Evolutionary conservation across 2,797 vertebrate species (phyloP).

Genomic region (Poeciliopsis gracilis): DNA sequence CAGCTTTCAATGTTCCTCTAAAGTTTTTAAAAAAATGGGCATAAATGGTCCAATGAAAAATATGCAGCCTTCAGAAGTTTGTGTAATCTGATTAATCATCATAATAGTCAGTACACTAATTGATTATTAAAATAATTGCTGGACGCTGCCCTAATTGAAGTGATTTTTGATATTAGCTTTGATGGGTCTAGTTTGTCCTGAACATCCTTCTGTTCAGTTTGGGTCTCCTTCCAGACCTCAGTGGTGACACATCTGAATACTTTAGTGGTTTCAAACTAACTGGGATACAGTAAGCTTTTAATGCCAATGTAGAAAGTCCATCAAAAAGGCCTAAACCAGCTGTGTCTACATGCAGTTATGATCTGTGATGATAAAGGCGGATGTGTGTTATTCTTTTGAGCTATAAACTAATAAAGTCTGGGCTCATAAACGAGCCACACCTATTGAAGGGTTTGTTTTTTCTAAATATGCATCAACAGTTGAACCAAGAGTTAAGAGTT

Average conservation of each 20-base stretch:
- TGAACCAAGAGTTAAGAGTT: too few species aligned
- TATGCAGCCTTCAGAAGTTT: too few species aligned
- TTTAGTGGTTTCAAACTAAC: background rate
- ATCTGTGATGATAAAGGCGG: background rate
- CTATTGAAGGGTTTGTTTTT: background rate
- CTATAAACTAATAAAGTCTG: conserved; percentile 8
- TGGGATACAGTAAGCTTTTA: background rate
- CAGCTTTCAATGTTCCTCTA: too few species aligned
- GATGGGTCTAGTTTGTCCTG: background rate
- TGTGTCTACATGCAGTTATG: background rate
- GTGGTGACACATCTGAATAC: background rate
- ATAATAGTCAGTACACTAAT: too few species aligned
- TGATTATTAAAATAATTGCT: too few species aligned
- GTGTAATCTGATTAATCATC: too few species aligned
- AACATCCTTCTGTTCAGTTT: background rate
- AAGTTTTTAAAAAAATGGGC: too few species aligned
- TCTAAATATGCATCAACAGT: background rate
- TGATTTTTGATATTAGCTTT: background rate
- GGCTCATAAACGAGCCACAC: conserved; percentile 1
- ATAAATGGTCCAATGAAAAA: too few species aligned
- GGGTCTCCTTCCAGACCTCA: background rate
- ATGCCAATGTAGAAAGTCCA: background rate
- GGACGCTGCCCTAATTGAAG: too few species aligned
- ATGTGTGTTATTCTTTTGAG: background rate
- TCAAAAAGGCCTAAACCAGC: background rate